Evolutionary conservation across 2,888 invertebrate genomes (phyloP).

Genomic region (Pheosia tremula): DNA sequence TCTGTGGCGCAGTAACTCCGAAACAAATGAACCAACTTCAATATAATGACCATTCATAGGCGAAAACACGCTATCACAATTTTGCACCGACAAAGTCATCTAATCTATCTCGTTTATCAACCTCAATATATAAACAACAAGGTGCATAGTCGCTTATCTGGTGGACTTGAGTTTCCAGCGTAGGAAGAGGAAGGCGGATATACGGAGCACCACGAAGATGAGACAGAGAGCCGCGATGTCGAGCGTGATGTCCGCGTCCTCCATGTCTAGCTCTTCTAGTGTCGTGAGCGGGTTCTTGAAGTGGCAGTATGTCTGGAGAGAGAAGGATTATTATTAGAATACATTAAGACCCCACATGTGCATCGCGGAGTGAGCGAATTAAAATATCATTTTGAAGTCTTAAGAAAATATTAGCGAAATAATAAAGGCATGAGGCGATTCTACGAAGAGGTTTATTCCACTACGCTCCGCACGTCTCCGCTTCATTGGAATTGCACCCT

Average conservation of each 20-base stretch:
- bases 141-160: slow-evolving; percentile 80
- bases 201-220: slow-evolving; percentile 91
- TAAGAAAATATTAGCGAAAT: no score
- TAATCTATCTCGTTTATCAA: slow-evolving; percentile 19
- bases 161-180: slow-evolving; percentile 94
- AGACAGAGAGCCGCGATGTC: slow-evolving; percentile 91
- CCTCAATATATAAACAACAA: slow-evolving; percentile 20
- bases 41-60: background rate
- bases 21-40: no score
- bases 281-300: slow-evolving; percentile 93
- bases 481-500: no score
- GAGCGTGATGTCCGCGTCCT: slow-evolving; percentile 90
- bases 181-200: slow-evolving; percentile 93
- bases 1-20: no score
- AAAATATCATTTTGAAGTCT: no score
- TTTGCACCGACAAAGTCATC: background rate
- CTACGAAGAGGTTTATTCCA: no score
- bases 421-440: no score
- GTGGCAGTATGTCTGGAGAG: slow-evolving; percentile 90
- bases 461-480: no score
- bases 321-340: no score
- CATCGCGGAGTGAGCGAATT: no score
- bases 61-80: background rate
- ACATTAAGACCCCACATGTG: no score
- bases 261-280: slow-evolving; percentile 94